Evolutionary conservation across 2,797 vertebrate genomes (phyloP).

Genomic region (Spinus pinus): DNA sequence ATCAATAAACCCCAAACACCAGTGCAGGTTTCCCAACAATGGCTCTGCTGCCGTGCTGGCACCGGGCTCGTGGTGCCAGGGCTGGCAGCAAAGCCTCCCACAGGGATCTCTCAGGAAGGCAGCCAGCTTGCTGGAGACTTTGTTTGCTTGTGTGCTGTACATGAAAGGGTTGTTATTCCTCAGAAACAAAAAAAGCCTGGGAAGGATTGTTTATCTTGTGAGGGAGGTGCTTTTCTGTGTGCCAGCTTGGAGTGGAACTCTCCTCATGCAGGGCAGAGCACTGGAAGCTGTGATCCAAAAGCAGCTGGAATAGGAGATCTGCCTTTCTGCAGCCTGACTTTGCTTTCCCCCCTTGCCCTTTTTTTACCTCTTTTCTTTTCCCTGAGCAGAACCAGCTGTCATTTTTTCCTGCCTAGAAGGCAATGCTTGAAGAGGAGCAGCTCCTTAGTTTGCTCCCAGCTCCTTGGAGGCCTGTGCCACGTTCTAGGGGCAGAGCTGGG

Average conservation of each 20-base stretch:
- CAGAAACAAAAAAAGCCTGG: conserved; percentile 1
- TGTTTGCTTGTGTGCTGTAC: conserved; percentile 37
- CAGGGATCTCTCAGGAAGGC: conserved; percentile 77
- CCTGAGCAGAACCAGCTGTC: not conserved
- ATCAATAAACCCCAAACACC: conserved; percentile 82
- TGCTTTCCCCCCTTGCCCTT: not conserved
- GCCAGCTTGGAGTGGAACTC: conserved; percentile 62
- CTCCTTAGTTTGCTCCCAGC: not conserved
- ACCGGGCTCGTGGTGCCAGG: conserved; percentile 42
- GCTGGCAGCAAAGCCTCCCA: conserved; percentile 51
- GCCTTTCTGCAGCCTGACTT: not conserved
- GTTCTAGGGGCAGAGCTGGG: not conserved
- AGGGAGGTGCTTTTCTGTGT: conserved; percentile 62
- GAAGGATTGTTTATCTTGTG: conserved; percentile 81
- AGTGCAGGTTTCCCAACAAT: conserved; percentile 75
- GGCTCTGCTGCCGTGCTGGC: conserved; percentile 68
- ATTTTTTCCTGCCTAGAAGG: not conserved
- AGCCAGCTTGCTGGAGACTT: conserved; percentile 69
- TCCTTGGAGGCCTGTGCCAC: not conserved
- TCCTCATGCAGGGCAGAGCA: not conserved
- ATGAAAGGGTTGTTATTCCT: conserved; percentile 66
- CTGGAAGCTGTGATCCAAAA: not conserved
- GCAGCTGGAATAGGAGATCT: not conserved
- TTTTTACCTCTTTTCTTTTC: not conserved
- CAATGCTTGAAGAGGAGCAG: fast-evolving